These are phyloP conservation scores for Catocala fraxini DNA, from an alignment of 2,888 invertebrate species.

Conservation along the genomic window DNA sequence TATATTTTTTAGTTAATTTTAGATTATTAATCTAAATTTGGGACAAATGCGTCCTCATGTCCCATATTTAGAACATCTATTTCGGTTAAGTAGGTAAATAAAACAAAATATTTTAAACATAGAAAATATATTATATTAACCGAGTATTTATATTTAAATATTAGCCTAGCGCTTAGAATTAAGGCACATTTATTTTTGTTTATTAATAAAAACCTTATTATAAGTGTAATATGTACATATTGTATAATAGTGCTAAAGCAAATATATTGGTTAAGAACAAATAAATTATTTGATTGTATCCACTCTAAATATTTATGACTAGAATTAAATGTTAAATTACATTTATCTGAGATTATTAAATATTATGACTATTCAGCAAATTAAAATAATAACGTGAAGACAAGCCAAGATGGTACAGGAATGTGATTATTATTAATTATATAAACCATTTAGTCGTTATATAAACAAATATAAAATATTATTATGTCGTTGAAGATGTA, in stretches of 20 bases:
- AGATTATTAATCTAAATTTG: slow-evolving; percentile 59
- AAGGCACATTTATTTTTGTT: slow-evolving; percentile 32
- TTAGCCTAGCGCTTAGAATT: slow-evolving; percentile 14
- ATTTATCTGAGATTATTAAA: background rate
- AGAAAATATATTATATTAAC: slow-evolving; percentile 29
- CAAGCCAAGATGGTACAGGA: slow-evolving; percentile 5
- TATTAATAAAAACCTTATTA: slow-evolving; percentile 15
- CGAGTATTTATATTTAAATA: slow-evolving; percentile 13
- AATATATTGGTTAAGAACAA: slow-evolving; percentile 22
- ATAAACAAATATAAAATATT: too few species aligned
- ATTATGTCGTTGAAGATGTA: too few species aligned
- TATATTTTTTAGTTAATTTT: slow-evolving; percentile 21
- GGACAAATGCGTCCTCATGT: slow-evolving; percentile 84
- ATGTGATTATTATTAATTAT: background rate
- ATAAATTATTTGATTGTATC: slow-evolving; percentile 28
- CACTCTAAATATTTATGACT: slow-evolving; percentile 41
- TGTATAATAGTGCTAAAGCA: slow-evolving; percentile 44
- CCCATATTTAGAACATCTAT: slow-evolving; percentile 60
- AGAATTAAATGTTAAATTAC: slow-evolving; percentile 36
- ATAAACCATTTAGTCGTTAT: too few species aligned
- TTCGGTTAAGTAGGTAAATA: background rate
- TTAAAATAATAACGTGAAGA: background rate
- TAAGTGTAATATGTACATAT: slow-evolving; percentile 67
- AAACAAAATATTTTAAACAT: slow-evolving; percentile 11
- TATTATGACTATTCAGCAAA: background rate